These are phyloP conservation scores for Sialis fuliginosa DNA, from an alignment of 2,888 invertebrate species.

Conservation along the genomic window DNA sequence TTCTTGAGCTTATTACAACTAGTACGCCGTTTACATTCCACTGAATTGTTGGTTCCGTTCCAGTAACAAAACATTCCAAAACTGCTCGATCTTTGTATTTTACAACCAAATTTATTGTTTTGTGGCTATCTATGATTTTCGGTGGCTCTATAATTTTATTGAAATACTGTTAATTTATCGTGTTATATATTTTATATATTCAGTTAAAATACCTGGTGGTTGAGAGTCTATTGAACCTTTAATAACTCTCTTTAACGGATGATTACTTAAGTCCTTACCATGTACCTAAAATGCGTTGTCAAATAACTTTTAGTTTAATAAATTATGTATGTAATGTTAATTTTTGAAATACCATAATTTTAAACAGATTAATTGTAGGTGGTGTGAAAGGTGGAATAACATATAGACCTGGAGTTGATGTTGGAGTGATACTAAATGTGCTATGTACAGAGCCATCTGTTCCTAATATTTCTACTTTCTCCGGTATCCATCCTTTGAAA, in stretches of 20 bases:
- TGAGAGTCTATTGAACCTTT: neutral
- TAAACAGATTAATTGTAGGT: no score
- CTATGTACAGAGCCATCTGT: neutral
- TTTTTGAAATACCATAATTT: no score
- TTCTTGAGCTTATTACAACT: neutral
- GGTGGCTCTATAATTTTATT: neutral
- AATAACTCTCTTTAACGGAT: neutral
- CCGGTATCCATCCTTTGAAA: neutral
- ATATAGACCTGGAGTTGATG: no score
- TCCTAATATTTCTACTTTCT: neutral
- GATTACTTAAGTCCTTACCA: neutral
- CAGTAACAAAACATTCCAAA: neutral
- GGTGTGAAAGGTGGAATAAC: no score
- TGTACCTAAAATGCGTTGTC: neutral
- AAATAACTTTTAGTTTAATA: neutral
- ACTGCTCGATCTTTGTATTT: neutral
- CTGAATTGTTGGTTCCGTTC: neutral
- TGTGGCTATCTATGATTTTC: neutral
- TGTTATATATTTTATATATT: neutral
- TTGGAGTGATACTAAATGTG: no score
- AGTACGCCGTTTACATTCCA: neutral
- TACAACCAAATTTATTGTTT: neutral
- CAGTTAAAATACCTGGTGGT: neutral
- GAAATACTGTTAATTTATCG: no score
- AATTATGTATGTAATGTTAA: no score